Conservation (phyloP, 2,888 invertebrate species). For the Hydriomena furcata region DNA sequence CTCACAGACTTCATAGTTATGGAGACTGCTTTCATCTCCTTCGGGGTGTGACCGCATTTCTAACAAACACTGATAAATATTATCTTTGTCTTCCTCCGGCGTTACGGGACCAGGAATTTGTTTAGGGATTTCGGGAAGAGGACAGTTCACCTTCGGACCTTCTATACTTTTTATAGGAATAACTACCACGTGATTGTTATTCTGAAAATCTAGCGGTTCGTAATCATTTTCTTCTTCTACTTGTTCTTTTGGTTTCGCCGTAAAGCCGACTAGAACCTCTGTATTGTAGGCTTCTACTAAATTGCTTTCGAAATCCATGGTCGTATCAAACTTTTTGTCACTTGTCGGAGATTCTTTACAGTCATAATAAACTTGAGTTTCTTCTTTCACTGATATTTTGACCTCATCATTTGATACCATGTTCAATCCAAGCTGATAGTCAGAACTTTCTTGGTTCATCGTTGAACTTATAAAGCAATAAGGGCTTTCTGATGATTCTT, state of each 20-base stretch:
- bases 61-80: conserved; percentile 74
- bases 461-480: conserved; percentile 64
- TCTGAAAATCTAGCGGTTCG: conserved; percentile 71
- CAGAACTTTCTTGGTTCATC: conserved; percentile 45
- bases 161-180: conserved; percentile 64
- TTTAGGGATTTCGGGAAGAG: conserved; percentile 77
- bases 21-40: conserved; percentile 76
- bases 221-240: conserved; percentile 69
- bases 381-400: conserved; percentile 46
- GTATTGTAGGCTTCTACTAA: conserved; percentile 74
- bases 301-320: conserved; percentile 73
- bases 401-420: conserved; percentile 45
- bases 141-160: conserved; percentile 75
- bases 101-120: conserved; percentile 37
- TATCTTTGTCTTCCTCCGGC: conserved; percentile 51
- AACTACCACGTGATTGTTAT: conserved; percentile 58
- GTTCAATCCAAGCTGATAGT: conserved; percentile 28
- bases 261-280: conserved; percentile 67
- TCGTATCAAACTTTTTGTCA: conserved; percentile 45
- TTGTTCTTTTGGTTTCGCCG: conserved; percentile 57
- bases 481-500: conserved; percentile 53
- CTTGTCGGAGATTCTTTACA: conserved; percentile 51
- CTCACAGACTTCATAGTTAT: conserved; percentile 81
- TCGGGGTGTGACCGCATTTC: conserved; percentile 78
- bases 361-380: conserved; percentile 48